A percentile compares a stretch with the other conserved stretches of the same genome.
phyloP scores from a whole-genome alignment of 2,113 vertebrate genomes.

The Zosterops japonicus region DNA sequence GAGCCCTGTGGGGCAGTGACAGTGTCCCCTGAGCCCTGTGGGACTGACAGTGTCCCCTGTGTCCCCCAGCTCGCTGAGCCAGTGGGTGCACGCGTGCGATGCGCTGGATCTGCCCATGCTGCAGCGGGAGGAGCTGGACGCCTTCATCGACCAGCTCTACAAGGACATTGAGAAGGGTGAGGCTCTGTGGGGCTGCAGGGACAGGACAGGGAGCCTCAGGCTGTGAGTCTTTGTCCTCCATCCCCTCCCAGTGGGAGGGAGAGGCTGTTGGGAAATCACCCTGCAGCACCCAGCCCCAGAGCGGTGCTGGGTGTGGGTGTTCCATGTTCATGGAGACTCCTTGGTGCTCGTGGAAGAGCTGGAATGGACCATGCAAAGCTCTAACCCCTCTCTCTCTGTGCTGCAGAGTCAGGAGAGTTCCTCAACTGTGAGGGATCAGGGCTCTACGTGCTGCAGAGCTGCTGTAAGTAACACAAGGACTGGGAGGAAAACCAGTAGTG shows the following conservation, averaged over 20 bases:
- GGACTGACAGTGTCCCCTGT: background rate
- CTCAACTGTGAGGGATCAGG: conserved; percentile 98
- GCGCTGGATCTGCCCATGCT: conserved; percentile 84
- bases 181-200: background rate
- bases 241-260: background rate
- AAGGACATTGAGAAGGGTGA: conserved; percentile 98
- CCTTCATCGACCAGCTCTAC: conserved; percentile 96
- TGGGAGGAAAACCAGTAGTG: background rate
- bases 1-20: background rate
- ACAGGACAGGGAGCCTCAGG: background rate
- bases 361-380: fast-evolving
- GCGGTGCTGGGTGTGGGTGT: background rate
- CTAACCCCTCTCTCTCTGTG: background rate
- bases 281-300: fast-evolving
- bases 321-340: fast-evolving
- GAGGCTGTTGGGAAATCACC: background rate
- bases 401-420: conserved; percentile 93
- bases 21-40: background rate
- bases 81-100: conserved; percentile 96
- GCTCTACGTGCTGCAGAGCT: conserved; percentile 96
- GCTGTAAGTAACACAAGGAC: conserved; percentile 83
- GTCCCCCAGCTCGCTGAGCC: conserved; percentile 84
- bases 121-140: conserved; percentile 90
- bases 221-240: background rate
- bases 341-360: fast-evolving